Evolutionary conservation across 2,113 vertebrate genomes (phyloP), one percentile per base, ranked within the genome.

Genomic region (Pterocles orientalis): DNA sequence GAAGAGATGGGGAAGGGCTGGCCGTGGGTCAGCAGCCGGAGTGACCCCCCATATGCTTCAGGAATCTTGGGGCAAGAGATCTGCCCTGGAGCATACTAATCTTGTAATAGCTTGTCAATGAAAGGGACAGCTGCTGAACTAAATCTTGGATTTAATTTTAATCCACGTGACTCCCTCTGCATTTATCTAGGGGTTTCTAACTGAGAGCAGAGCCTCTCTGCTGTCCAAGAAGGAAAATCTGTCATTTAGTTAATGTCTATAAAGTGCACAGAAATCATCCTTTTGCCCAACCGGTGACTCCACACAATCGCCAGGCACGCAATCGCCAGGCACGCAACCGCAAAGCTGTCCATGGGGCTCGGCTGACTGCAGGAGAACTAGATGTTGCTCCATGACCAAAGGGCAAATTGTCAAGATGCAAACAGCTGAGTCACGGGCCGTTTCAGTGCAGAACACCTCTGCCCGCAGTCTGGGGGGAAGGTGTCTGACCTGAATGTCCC

Each of bases 241-340:
- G 47, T 41, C 23, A 60, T 82, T 84, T 64, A 60, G 31, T 60
- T 69, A 36, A 79, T 56, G 72, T 51, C 53, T 18, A 19, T 48
- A 25, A 61, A 53, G 66, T 0, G 3, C 26, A 20, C 5, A 53
- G 66, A 51, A 73, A 65, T 18, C 15, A 39, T 39, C 43, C 18
- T 56, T 54, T 41, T 17, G 17, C 36, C 36, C 36, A 23, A 28
- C 45, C n/a, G 26, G 47, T 36, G 16, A 50, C 36, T 48, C 34
- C 34, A 39, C 2, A 4, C 16, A 14, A 8, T 10, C 2, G 0
- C 39, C 45, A 51, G 25, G 25, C 26, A 14, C 12, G 24, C 0
- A 0, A 19, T 4, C 0, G 0, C 53, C 39, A 41, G 41, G 41
- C 29, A 16, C 14, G 26, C 0, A 0, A 19, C 4, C 0, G 0